Conservation (phyloP, 1,140 invertebrate species). For the Babylonia areolata region DNA sequence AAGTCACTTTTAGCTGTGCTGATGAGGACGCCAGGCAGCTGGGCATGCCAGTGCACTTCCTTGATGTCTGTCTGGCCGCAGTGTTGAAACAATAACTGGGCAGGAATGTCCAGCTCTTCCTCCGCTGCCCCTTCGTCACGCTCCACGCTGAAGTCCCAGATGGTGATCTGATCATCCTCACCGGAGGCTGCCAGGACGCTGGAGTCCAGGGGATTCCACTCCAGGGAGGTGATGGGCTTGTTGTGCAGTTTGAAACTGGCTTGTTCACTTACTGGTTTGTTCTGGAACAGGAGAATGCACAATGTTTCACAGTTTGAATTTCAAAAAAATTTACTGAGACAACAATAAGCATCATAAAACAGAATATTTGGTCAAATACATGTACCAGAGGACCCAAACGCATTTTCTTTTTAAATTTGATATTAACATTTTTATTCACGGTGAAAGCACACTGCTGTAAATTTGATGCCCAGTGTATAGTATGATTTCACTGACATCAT, state of each 20-base stretch:
- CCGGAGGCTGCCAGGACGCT: conserved; percentile 95
- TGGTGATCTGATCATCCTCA: conserved; percentile 95
- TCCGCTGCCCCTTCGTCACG: conserved; percentile 80
- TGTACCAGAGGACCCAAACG: too few species aligned
- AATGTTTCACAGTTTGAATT: neutral
- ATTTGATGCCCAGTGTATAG: too few species aligned
- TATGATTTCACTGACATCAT: too few species aligned
- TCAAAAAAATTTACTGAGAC: too few species aligned
- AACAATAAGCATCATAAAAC: too few species aligned
- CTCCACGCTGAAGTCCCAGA: conserved; percentile 98
- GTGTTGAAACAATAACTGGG: conserved; percentile 98
- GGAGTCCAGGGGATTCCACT: conserved; percentile 96
- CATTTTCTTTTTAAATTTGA: too few species aligned
- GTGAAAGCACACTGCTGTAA: too few species aligned
- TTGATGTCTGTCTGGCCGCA: conserved; percentile 99
- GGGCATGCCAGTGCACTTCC: conserved; percentile 99
- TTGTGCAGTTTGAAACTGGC: conserved; percentile 96
- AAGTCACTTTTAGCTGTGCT: conserved; percentile 96
- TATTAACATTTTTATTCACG: too few species aligned
- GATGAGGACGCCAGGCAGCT: conserved; percentile 94
- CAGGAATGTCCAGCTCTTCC: conserved; percentile 85
- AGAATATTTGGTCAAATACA: too few species aligned
- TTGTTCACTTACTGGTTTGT: neutral
- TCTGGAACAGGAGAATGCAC: neutral
- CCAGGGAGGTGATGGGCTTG: conserved; percentile 93